Evolutionary conservation across 2,888 invertebrate species (phyloP).

Genomic region (Pyrrhia umbra): DNA sequence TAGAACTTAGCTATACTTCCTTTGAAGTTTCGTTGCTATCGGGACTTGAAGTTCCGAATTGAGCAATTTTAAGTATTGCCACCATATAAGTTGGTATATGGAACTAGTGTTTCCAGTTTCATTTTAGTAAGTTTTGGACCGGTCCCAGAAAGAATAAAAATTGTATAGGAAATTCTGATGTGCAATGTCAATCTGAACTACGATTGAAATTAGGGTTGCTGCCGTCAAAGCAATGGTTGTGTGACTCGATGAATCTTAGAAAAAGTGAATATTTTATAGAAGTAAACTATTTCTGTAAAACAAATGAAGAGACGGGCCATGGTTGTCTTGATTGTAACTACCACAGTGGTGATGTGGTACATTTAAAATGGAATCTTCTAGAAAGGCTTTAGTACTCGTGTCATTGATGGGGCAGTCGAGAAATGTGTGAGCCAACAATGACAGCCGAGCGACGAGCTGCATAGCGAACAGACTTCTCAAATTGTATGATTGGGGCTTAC

Average conservation of each 20-base stretch:
- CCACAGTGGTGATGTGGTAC: slow-evolving; percentile 29
- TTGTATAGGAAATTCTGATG: slow-evolving; percentile 39
- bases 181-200: slow-evolving; percentile 32
- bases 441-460: slow-evolving; percentile 27
- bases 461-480: slow-evolving; percentile 65
- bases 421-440: slow-evolving; percentile 54
- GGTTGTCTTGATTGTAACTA: slow-evolving; percentile 35
- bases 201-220: slow-evolving; percentile 37
- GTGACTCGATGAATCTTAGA: slow-evolving; percentile 22
- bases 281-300: slow-evolving; percentile 47
- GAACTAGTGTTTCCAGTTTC: slow-evolving; percentile 49
- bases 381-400: slow-evolving; percentile 29
- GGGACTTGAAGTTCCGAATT: slow-evolving; percentile 30
- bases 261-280: slow-evolving; percentile 44
- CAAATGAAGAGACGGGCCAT: slow-evolving; percentile 4
- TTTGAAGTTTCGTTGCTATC: slow-evolving; percentile 40
- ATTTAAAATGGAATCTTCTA: slow-evolving; percentile 48
- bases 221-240: slow-evolving; percentile 41
- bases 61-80: slow-evolving; percentile 39
- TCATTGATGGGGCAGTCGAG: slow-evolving; percentile 44
- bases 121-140: slow-evolving; percentile 33
- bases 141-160: slow-evolving; percentile 26
- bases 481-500: slow-evolving; percentile 73
- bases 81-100: slow-evolving; percentile 45
- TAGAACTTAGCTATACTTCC: slow-evolving; percentile 45